Conservation (phyloP, 2,888 invertebrate genomes). For the Drosophila parthenogenetica region DNA sequence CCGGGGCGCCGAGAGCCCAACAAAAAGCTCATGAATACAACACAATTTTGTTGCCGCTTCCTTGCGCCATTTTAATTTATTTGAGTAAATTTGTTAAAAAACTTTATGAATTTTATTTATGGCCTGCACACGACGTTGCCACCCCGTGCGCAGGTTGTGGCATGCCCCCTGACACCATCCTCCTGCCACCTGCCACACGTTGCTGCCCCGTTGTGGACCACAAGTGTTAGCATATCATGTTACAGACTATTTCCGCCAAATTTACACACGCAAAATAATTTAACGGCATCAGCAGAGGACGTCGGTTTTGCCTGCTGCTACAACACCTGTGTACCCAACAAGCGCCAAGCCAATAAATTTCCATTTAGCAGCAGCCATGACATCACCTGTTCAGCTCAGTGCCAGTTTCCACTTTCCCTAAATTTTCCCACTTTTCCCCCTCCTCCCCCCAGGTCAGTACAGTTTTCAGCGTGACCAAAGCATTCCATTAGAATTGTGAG, state of each 20-base stretch:
- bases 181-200: constrained; percentile 13
- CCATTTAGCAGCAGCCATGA: constrained; percentile 63
- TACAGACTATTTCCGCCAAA: constrained; percentile 81
- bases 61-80: constrained; percentile 76
- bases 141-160: not conserved
- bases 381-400: constrained; percentile 25
- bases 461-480: constrained; percentile 31
- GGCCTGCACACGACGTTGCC: constrained; percentile 50
- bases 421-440: not conserved
- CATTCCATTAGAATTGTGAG: constrained; percentile 82
- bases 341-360: constrained; percentile 73
- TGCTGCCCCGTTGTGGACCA: constrained; percentile 37
- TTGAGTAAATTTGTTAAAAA: constrained; percentile 79
- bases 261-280: constrained; percentile 81
- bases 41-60: constrained; percentile 56
- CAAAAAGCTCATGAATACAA: constrained; percentile 35
- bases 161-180: not conserved
- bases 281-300: constrained; percentile 52
- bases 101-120: constrained; percentile 74
- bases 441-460: not conserved
- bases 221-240: constrained; percentile 81
- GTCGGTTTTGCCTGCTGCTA: constrained; percentile 10
- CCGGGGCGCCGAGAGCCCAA: not conserved
- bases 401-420: constrained; percentile 4
- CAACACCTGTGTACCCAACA: constrained; percentile 50